Conservation (phyloP, 2,113 vertebrate genomes). For the Pomatostomus ruficeps region DNA sequence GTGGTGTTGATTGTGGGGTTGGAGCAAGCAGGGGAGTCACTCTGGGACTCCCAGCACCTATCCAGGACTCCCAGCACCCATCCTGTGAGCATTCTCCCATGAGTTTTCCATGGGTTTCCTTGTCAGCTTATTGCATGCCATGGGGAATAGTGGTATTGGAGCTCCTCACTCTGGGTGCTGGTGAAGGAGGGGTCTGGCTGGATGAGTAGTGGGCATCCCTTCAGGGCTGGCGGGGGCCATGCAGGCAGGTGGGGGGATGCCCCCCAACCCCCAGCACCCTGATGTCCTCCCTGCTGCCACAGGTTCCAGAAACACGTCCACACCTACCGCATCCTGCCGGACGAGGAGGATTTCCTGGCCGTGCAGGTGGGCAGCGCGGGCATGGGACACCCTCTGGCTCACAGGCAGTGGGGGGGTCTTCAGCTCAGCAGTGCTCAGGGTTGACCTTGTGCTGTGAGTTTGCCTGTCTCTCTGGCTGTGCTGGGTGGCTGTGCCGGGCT, state of each 20-base stretch:
- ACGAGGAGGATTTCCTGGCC: conserved; percentile 91
- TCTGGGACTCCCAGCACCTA: neutral
- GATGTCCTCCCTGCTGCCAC: neutral
- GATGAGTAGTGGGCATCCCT: neutral
- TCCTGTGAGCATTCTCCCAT: neutral
- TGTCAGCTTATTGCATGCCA: neutral
- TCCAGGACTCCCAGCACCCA: neutral
- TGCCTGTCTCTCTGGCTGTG: neutral
- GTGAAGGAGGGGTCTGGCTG: neutral
- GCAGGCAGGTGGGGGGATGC: neutral
- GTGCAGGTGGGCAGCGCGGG: conserved; percentile 81
- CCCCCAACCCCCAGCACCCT: neutral
- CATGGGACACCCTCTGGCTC: neutral
- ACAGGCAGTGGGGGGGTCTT: neutral
- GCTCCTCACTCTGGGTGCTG: neutral
- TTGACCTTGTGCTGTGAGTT: neutral
- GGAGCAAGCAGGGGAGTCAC: neutral
- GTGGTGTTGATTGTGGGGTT: neutral
- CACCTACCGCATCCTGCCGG: conserved; percentile 93
- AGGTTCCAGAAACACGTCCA: conserved; percentile 98
- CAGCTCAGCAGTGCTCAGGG: neutral
- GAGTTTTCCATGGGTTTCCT: neutral
- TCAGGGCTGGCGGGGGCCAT: fast-evolving
- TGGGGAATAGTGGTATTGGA: neutral
- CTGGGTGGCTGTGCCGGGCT: neutral